Percentiles rank a stretch among this genome's conserved stretches.
phyloP scores from a whole-genome alignment of 1,140 invertebrate genomes.

The Camponotus vicinus region DNA sequence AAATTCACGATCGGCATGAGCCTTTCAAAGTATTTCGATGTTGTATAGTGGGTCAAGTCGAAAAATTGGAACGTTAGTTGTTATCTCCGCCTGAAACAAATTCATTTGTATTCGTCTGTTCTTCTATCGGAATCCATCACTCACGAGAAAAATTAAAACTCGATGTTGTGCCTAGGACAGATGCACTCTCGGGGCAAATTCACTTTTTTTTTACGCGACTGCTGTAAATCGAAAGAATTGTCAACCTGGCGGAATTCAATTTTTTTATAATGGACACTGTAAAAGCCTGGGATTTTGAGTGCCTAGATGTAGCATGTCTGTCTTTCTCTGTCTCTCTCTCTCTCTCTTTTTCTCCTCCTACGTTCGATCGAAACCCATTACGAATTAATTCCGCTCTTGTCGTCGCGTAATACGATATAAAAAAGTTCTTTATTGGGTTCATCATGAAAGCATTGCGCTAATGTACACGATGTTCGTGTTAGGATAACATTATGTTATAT shows the following conservation, averaged over 20 bases:
- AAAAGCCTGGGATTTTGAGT: constrained; percentile 40
- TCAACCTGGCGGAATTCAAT: constrained; percentile 53
- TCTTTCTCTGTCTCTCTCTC: background rate
- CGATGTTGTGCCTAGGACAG: background rate
- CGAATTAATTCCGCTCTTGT: constrained; percentile 24
- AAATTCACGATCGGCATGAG: constrained; percentile 48
- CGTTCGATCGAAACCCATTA: constrained; percentile 37
- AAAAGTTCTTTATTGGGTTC: constrained; percentile 50
- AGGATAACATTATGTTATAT: constrained; percentile 59
- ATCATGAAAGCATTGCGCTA: constrained; percentile 28
- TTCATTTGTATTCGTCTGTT: constrained; percentile 39
- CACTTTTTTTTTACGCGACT: constrained; percentile 12
- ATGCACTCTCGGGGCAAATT: constrained; percentile 5
- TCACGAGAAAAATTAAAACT: constrained; percentile 30
- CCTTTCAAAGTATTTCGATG: constrained; percentile 55
- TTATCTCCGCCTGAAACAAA: constrained; percentile 38
- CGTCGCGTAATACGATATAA: constrained; percentile 39
- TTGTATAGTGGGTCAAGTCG: constrained; percentile 25
- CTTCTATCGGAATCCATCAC: background rate
- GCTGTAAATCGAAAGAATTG: constrained; percentile 48
- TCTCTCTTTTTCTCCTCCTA: background rate
- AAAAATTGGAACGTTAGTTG: constrained; percentile 52
- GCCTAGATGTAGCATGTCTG: constrained; percentile 2
- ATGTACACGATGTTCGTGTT: constrained; percentile 47
- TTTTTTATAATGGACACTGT: constrained; percentile 54